Percentiles rank a stretch among this genome's conserved stretches.
These are phyloP conservation scores for Aleiodes alternator DNA, from an alignment of 2,888 invertebrate species.

Conservation along the genomic window DNA sequence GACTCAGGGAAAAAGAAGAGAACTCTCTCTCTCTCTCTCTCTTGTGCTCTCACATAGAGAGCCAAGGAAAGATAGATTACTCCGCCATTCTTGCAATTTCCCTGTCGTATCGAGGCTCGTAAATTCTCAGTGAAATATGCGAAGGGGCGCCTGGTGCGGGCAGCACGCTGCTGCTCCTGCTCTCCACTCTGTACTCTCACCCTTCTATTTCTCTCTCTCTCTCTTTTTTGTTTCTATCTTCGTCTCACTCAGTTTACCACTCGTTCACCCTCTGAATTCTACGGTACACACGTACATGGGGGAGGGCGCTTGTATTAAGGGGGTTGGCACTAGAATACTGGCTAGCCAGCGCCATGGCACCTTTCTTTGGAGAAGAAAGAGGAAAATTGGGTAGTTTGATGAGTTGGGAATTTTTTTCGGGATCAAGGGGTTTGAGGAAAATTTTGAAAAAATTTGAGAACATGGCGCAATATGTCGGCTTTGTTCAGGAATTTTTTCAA, in stretches of 20 bases:
- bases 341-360: slow-evolving; percentile 49
- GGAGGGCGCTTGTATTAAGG: slow-evolving; percentile 66
- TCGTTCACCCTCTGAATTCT: not conserved
- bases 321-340: slow-evolving; percentile 67
- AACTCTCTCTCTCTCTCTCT: slow-evolving; percentile 47
- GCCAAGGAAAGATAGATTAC: slow-evolving; percentile 86
- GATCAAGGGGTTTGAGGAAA: too few relatives aligned
- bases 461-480: too few relatives aligned
- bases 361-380: slow-evolving; percentile 27
- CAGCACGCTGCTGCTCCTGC: slow-evolving; percentile 74
- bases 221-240: slow-evolving; percentile 59
- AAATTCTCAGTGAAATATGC: slow-evolving; percentile 91
- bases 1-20: slow-evolving; percentile 67
- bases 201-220: slow-evolving; percentile 58
- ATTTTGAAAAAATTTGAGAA: too few relatives aligned
- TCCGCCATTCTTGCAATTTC: slow-evolving; percentile 95
- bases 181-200: slow-evolving; percentile 52
- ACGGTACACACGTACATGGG: not conserved
- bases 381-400: slow-evolving; percentile 48
- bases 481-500: too few relatives aligned
- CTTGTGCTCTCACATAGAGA: slow-evolving; percentile 63
- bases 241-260: slow-evolving; percentile 3
- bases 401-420: slow-evolving; percentile 40
- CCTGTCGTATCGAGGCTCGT: slow-evolving; percentile 93
- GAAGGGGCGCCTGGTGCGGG: slow-evolving; percentile 77